Base-by-base conservation (phyloP, 2,888 invertebrate species). In the Catotricha subobsoleta region DNA sequence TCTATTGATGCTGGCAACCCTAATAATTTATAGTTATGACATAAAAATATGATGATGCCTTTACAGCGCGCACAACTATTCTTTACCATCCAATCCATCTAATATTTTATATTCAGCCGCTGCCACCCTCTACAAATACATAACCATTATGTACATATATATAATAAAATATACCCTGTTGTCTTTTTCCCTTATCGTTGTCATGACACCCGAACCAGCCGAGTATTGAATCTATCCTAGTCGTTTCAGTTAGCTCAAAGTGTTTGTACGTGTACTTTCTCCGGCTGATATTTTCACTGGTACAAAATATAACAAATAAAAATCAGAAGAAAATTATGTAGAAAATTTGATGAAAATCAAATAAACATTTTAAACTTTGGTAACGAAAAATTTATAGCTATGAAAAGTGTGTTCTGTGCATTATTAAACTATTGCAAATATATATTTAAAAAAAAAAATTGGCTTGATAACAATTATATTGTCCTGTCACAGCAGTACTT, bases 401-500 rank as follows among this genome's bases (percentile, higher is more conserved):
- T 16, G 16, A 16, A 21, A 36, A 36, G 15, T 25, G 9, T 10
- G 25, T 8, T 25, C 6, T 25, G 7, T 8, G 7, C 25, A 25
- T 10, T 37, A 35, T 20, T 41, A 43, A 33, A 34, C 21, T 41
- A 42, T 43, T 46, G 45, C 48, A 40, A 13, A 20, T 10, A 18
- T n/a, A 9, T 28, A 5, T 9, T 12, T 12, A 5, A 28, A 28
- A 7, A 7, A n/a, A n/a, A n/a, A n/a, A 4, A 12, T 15, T 16
- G 49, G 47, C 65, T 63, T 68, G 67, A 64, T 65, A 71, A 74
- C 77, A 72, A 74, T 80, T 73, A 87, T 87, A 87, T 88, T 88
- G 87, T 88, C 87, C 86, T 86, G 87, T 87, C 87, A 87, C 87
- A 87, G 87, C 87, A 87, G 87, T 87, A 87, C 77, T 75, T 66